Evolutionary conservation across 2,888 invertebrate genomes (phyloP).

Genomic region (Acanthosepion esculentum): DNA sequence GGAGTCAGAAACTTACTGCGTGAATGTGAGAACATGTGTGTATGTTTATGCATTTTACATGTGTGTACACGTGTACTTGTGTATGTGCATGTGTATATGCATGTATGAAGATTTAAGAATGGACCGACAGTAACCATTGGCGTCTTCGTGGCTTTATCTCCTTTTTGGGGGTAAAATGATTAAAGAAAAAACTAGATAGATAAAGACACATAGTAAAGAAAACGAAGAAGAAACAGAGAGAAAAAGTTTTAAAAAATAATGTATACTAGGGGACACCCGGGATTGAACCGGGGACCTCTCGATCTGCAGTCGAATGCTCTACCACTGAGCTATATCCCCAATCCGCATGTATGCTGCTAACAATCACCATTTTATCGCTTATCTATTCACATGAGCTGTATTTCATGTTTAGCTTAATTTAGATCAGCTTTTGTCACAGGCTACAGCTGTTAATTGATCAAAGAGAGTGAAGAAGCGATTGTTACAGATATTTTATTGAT

Average conservation of each 20-base stretch:
- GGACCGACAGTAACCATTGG: too few relatives aligned
- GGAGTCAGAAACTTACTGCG: too few relatives aligned
- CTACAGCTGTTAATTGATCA: not conserved
- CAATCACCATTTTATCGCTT: too few relatives aligned
- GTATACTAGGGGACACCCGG: slow-evolving; percentile 16
- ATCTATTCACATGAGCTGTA: not conserved
- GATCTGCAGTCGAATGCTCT: slow-evolving; percentile 33
- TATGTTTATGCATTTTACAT: too few relatives aligned
- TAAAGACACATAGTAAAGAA: not conserved
- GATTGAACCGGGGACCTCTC: slow-evolving; percentile 13
- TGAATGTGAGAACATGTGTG: too few relatives aligned
- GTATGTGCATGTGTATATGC: too few relatives aligned
- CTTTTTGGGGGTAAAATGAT: too few relatives aligned
- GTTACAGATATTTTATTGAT: not conserved
- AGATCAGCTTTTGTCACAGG: not conserved
- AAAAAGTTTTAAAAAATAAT: not conserved
- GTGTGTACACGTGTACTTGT: too few relatives aligned
- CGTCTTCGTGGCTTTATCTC: too few relatives aligned
- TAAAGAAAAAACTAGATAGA: too few relatives aligned
- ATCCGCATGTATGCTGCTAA: fast-evolving
- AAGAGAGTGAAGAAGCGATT: not conserved
- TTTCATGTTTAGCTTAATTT: not conserved
- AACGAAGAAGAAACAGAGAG: not conserved
- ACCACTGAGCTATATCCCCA: slow-evolving; percentile 33
- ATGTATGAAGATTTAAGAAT: too few relatives aligned